Conservation (phyloP, 2,113 vertebrate species). For the Bagarius yarrelli region DNA sequence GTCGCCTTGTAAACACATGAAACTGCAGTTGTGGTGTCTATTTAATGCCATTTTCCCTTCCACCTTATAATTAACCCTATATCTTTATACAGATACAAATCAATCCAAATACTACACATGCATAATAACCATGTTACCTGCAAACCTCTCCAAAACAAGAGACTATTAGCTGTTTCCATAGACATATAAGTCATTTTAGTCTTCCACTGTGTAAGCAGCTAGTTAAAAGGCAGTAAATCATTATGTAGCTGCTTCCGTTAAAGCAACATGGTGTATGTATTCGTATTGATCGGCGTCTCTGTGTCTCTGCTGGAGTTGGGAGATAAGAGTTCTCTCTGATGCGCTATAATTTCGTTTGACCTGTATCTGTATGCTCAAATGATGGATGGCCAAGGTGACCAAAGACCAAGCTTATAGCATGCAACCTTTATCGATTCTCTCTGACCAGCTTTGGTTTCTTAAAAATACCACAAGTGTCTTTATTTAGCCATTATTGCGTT, state of each 20-base stretch:
- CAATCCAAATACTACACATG: neutral
- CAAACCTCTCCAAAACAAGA: neutral
- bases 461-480: slow-evolving; percentile 50
- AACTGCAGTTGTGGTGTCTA: neutral
- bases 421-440: slow-evolving; percentile 96
- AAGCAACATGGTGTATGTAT: slow-evolving; percentile 79
- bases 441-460: slow-evolving; percentile 83
- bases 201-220: slow-evolving; percentile 25
- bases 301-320: slow-evolving; percentile 89
- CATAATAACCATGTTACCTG: neutral
- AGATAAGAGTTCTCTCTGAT: slow-evolving; percentile 95
- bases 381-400: slow-evolving; percentile 95
- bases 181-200: neutral
- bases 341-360: slow-evolving; percentile 98
- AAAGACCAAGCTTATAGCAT: slow-evolving; percentile 86
- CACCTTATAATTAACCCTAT: neutral
- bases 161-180: neutral
- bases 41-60: neutral
- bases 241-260: slow-evolving; percentile 95
- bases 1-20: neutral
- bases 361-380: slow-evolving; percentile 97
- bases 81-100: neutral
- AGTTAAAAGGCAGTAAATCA: slow-evolving; percentile 87
- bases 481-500: slow-evolving; percentile 42
- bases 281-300: slow-evolving; percentile 89